These are phyloP conservation scores for Lerista edwardsae DNA, from an alignment of 2,797 vertebrate species.

Conservation along the genomic window DNA sequence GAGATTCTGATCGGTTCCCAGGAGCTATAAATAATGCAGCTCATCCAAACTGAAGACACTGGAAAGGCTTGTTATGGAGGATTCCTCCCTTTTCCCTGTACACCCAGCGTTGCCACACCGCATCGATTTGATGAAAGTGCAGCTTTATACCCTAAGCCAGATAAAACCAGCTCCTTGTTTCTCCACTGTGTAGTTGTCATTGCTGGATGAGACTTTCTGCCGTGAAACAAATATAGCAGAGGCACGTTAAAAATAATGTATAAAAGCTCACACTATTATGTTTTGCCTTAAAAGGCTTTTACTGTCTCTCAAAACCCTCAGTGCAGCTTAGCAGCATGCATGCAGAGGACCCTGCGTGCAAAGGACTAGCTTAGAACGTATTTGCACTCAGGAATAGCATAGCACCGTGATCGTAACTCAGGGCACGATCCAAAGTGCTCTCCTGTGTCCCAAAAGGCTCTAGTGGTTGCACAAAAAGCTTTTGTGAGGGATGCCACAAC, in stretches of 20 bases:
- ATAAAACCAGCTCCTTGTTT: constrained; percentile 36
- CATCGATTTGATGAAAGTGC: constrained; percentile 39
- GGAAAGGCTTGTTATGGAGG: constrained; percentile 52
- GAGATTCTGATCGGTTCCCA: constrained; percentile 54
- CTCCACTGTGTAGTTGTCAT: background rate
- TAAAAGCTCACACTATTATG: background rate
- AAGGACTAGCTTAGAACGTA: too few species aligned
- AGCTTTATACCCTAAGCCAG: constrained; percentile 28
- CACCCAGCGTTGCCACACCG: constrained; percentile 43
- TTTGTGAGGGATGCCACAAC: too few species aligned
- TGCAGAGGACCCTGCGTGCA: too few species aligned
- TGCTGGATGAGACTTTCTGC: constrained; percentile 36
- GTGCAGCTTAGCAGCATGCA: too few species aligned
- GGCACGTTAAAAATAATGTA: constrained; percentile 23
- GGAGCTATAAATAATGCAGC: constrained; percentile 70
- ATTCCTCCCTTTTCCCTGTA: constrained; percentile 29
- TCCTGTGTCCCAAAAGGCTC: too few species aligned
- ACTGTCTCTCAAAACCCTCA: background rate
- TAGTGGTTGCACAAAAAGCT: too few species aligned
- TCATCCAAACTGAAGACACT: constrained; percentile 45
- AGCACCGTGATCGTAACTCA: too few species aligned
- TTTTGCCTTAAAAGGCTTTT: background rate
- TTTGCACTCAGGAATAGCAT: too few species aligned
- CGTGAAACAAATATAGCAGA: constrained; percentile 10
- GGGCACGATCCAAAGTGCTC: too few species aligned